phyloP scores from a whole-genome alignment of 1,140 invertebrate species.

The Leptestheria dahalacensis region DNA sequence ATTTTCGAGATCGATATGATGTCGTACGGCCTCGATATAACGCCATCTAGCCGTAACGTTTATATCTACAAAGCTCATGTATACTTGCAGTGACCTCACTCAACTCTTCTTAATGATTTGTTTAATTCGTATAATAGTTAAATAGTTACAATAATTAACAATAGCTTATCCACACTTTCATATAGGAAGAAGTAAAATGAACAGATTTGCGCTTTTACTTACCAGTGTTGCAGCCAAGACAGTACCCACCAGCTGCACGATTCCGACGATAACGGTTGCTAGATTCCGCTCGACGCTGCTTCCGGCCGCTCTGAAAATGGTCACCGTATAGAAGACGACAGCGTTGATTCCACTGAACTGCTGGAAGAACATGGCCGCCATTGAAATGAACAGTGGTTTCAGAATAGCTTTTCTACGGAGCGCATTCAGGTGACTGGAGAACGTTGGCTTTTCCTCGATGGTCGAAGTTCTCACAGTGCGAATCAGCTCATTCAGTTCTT shows the following conservation, averaged over 20 bases:
- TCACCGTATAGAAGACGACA: constrained; percentile 60
- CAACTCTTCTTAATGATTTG: too few species aligned
- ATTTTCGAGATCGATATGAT: too few species aligned
- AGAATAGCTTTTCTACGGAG: background rate
- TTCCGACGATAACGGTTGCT: constrained; percentile 48
- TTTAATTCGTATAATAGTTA: too few species aligned
- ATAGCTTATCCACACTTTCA: too few species aligned
- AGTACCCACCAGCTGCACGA: constrained; percentile 39
- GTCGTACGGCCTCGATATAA: too few species aligned
- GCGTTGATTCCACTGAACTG: constrained; percentile 59
- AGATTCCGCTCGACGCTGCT: constrained; percentile 40
- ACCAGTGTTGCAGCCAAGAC: constrained; percentile 41
- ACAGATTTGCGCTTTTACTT: too few species aligned
- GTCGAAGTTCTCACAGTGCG: background rate
- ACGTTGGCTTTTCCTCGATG: background rate
- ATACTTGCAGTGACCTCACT: too few species aligned
- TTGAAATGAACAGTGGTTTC: constrained; percentile 40
- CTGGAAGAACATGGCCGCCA: constrained; percentile 40
- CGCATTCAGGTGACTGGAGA: background rate
- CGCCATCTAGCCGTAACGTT: too few species aligned
- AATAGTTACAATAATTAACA: background rate
- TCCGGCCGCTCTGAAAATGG: constrained; percentile 49
- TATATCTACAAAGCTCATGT: too few species aligned
- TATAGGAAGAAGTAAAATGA: too few species aligned
- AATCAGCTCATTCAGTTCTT: background rate